Evolutionary conservation across 2,797 vertebrate species (phyloP).

Genomic region (Scomberomorus guttatus): DNA sequence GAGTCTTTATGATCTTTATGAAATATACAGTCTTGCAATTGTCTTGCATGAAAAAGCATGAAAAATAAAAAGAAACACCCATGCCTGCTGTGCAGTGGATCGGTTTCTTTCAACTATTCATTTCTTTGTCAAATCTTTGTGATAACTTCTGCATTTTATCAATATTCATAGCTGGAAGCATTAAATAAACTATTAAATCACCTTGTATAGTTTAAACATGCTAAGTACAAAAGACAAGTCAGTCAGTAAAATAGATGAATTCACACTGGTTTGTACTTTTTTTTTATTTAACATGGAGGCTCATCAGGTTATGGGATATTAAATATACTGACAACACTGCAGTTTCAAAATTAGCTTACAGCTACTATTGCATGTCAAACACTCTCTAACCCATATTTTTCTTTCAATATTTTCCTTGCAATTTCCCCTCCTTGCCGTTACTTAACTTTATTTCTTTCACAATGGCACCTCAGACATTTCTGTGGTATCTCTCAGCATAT

Average conservation of each 20-base stretch:
- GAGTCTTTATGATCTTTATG: background rate
- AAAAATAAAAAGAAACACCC: background rate
- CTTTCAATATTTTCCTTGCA: background rate
- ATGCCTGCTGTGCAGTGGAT: background rate
- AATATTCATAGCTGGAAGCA: background rate
- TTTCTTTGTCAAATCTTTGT: background rate
- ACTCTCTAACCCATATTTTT: background rate
- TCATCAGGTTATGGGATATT: background rate
- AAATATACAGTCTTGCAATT: background rate
- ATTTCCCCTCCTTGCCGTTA: background rate
- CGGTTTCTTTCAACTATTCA: background rate
- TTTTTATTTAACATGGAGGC: background rate
- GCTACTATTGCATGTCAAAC: background rate
- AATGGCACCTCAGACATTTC: background rate
- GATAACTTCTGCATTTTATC: background rate
- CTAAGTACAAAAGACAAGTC: background rate
- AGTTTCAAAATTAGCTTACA: background rate
- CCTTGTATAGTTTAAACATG: background rate
- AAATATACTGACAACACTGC: background rate
- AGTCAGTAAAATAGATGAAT: background rate
- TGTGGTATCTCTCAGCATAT: constrained; percentile 8
- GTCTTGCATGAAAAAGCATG: background rate
- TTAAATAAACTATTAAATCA: background rate
- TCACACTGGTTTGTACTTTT: background rate
- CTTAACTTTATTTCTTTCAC: background rate